Evolutionary conservation across 2,797 vertebrate species (phyloP), one percentile per base, ranked within the genome.

Genomic region (Emydoidea blandingii): DNA sequence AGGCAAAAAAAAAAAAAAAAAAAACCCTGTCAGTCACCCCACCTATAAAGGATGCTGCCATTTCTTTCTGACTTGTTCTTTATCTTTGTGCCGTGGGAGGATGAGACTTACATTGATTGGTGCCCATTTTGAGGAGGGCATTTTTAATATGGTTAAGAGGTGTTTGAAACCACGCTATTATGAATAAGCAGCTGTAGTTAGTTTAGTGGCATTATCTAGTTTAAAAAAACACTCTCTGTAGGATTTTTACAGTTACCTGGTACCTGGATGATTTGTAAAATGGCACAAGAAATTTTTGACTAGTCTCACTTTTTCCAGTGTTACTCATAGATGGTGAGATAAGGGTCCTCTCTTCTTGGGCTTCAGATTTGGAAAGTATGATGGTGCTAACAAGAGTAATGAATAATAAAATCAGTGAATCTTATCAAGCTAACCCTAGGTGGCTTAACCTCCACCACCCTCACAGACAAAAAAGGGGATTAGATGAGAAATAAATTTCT

Each of bases 381-480:
- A 12, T 85, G 82, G 27, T 50, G 37, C n/a, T 41, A 41, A 72
- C 19, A 49, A 76, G 74, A 72, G 12, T 72, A 41, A 72, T 72
- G 10, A 86, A n/a, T 25, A 29, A 80, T 88, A 87, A 79, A 83
- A 34, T 9, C 15, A 41, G n/a, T 12, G 76, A 31, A 47, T 52
- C 83, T 41, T 3, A 14, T 79, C 16, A 44, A 86, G 50, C 9
- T 88, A 78, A 49, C 12, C 21, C 74, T 87, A 14, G 2, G 41
- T 10, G 68, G 23, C 19, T 37, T 72, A 2, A 62, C 9, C 12
- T 53, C 29, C 23, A 1, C 9, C 6, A 0, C 81, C 4, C 44
- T 95, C 87, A 49, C 41, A 14, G 76, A 65, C 68, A 72, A 53
- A 72, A 74, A 49, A 91, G 44, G 9, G 5, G 7, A 2, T 90